These are phyloP conservation scores for Machaerirhynchus nigripectus DNA, from an alignment of 2,113 vertebrate genomes.

Conservation along the genomic window DNA sequence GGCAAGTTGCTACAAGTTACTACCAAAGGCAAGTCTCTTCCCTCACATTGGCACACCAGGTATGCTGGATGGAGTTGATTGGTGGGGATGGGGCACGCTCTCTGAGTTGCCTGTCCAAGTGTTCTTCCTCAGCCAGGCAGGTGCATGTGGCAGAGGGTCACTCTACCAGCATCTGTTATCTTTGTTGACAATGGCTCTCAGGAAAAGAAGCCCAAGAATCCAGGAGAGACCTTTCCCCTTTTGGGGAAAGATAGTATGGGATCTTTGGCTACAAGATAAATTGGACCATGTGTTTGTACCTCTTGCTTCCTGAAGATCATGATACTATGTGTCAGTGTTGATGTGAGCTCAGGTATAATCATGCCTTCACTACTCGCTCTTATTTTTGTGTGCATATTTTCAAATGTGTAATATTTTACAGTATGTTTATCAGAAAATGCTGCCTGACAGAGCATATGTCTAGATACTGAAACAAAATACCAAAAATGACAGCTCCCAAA, in stretches of 20 bases:
- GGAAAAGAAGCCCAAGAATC: background rate
- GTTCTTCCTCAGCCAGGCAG: background rate
- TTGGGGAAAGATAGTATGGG: background rate
- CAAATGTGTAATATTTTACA: background rate
- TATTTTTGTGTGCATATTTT: background rate
- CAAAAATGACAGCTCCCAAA: background rate
- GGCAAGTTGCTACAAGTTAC: background rate
- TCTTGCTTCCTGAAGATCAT: background rate
- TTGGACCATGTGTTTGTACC: background rate
- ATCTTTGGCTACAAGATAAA: background rate
- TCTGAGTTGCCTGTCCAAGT: background rate
- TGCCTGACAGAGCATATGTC: background rate
- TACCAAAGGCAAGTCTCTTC: background rate
- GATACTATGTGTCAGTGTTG: background rate
- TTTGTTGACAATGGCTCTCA: background rate
- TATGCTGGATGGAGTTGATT: background rate
- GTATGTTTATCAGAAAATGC: background rate
- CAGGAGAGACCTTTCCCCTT: background rate
- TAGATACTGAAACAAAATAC: background rate
- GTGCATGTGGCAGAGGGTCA: accelerated
- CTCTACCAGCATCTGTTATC: accelerated
- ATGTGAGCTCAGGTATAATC: background rate
- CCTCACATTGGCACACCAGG: accelerated
- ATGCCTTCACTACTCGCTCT: background rate
- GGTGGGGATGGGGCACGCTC: background rate